A percentile compares a stretch with the other conserved stretches of the same genome.
Conservation (phyloP, 2,797 vertebrate species). For the Pipistrellus pygmaeus region DNA sequence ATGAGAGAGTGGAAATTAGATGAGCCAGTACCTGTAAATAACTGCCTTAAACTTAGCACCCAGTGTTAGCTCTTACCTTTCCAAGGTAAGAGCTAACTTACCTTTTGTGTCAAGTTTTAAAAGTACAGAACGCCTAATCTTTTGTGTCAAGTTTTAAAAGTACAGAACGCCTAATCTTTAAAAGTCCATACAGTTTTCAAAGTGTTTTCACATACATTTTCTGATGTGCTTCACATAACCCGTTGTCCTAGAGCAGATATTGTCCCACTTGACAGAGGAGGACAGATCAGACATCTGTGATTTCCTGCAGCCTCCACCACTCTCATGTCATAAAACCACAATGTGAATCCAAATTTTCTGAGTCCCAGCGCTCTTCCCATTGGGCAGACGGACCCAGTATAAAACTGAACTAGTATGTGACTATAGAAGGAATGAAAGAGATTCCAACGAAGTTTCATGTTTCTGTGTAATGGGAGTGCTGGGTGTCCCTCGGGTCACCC, state of each 20-base stretch:
- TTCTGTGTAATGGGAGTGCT: background rate
- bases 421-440: background rate
- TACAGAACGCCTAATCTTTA: background rate
- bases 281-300: background rate
- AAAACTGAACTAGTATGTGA: background rate
- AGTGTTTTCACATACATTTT: background rate
- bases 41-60: background rate
- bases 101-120: background rate
- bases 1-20: background rate
- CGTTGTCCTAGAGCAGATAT: background rate
- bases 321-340: background rate
- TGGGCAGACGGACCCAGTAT: background rate
- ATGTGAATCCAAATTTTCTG: background rate
- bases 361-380: background rate
- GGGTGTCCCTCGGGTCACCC: background rate
- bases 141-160: background rate
- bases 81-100: background rate
- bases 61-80: background rate
- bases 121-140: background rate
- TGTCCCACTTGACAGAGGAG: background rate
- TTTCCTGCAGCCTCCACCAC: background rate
- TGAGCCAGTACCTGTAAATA: background rate
- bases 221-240: background rate
- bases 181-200: background rate
- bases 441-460: background rate